Evolutionary conservation across 2,797 vertebrate genomes (phyloP), one percentile per base, ranked within the genome.

Genomic region (Eremophila alpestris): DNA sequence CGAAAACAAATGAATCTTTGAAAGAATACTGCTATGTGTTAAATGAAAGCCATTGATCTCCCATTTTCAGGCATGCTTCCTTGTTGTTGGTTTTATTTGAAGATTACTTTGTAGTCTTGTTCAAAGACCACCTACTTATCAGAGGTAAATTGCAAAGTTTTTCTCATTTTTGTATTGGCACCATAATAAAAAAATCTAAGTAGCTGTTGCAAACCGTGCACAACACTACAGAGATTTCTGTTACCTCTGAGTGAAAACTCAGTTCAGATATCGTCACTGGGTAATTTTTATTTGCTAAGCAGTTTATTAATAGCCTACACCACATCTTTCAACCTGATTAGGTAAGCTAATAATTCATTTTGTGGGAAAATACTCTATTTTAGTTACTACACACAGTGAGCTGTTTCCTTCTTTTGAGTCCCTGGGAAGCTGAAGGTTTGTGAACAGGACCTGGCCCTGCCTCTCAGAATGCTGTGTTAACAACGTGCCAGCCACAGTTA

Each of bases 91-190:
- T 86, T 92, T 92, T 80, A 69, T 90, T 94, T 96, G 92, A 96
- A 94, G 84, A 81, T 88, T 52, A 36, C 92, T 97, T 96, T 93
- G 92, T 93, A 92, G 84, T 96, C n/a, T 49, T 73, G 76, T 91
- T 96, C 94, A 96, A 95, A 93, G 94, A 83, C 76, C 75, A 80
- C 81, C 78, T 76, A 26, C 79, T 88, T 74, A 58, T 32, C 54
- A 24, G 30, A 70, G 23, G 73, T 87, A 59, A 90, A 81, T 52
- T 75, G 48, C 48, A 58, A 90, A 49, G 19, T 93, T 97, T 88
- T 64, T 64, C 67, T 95, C 65, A 74, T 92, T 87, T 84, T 96
- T 93, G 13, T 79, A 60, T 45, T 90, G 83, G 94, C 75, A 88
- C n/a, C 51, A 21, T 91, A 90, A 89, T 90, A 96, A 95, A 38